A percentile compares a stretch with the other conserved stretches of the same genome.
These are phyloP conservation scores for Mizuhopecten yessoensis DNA, from an alignment of 1,140 invertebrate species.

Conservation along the genomic window DNA sequence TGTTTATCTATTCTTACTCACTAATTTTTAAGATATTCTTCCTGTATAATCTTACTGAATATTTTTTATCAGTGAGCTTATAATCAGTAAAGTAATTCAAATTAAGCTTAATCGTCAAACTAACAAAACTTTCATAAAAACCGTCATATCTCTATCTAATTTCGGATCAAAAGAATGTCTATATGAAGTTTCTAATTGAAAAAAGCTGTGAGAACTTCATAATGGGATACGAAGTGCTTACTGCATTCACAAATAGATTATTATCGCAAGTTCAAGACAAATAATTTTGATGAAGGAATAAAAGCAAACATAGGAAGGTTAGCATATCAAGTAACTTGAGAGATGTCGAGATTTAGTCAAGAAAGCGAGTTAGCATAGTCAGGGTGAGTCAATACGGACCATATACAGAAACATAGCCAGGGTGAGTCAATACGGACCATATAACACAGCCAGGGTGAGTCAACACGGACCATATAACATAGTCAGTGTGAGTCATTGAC, in stretches of 20 bases:
- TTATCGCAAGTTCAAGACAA: constrained; percentile 24
- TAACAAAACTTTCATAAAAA: not conserved
- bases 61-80: not conserved
- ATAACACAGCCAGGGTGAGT: too few species aligned
- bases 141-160: not conserved
- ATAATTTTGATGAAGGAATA: not conserved
- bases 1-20: not conserved
- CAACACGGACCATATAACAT: too few species aligned
- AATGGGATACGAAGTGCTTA: not conserved
- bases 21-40: not conserved
- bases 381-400: too few species aligned
- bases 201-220: constrained; percentile 2
- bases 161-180: not conserved
- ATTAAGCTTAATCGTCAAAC: not conserved
- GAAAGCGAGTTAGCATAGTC: too few species aligned
- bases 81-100: not conserved
- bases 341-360: too few species aligned
- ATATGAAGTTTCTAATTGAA: constrained; percentile 34
- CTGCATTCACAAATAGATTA: not conserved
- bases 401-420: too few species aligned
- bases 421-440: too few species aligned
- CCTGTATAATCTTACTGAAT: not conserved
- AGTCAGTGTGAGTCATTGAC: too few species aligned
- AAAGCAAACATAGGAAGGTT: not conserved
- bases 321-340: too few species aligned